Base-by-base conservation (phyloP, 2,888 invertebrate genomes). In the Cetonia aurata region DNA sequence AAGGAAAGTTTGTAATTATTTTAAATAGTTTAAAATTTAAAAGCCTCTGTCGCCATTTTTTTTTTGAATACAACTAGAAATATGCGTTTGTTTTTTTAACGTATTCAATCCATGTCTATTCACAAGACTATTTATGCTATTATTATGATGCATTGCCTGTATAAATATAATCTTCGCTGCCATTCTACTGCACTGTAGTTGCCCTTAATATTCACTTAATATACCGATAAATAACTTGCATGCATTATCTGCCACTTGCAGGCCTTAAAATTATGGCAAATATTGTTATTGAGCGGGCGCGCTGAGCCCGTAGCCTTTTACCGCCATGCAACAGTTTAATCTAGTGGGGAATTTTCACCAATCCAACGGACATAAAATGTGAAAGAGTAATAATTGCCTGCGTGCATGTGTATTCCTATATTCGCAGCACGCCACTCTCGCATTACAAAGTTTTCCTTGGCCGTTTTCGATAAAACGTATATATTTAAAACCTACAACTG, bases 371-470 rank as follows among this genome's bases (percentile, higher is more conserved):
- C 48, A 48, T 62, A 62, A 62, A 62, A 62, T 31, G 50, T 62
- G 62, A 62, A 62, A 48, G 46, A 62, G 33, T 62, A 62, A 62
- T 62, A 62, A 62, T 62, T 48, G 48, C 62, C 48, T 62, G 62
- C 48, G 62, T 62, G 46, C 62, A 62, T 62, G 62, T 62, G 62
- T 62, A 48, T 25, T 25, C 25, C 3, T 25, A 4, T 33, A 50
- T 48, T 50, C 15, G 48, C 19, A 55, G 70, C 75, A 75, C 75
- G 76, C 76, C 71, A 76, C 69, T 19, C 69, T 59, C 73, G 73
- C 76, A 74, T 75, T 74, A 74, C 73, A 72, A 66, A 67, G 69
- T 71, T 62, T 75, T 71, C 70, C 67, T 67, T 73, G 65, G 69
- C 68, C 46, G 37, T 46, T 33, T 25, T 50, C 48, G 62, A 48